Evolutionary conservation across 2,113 vertebrate genomes (phyloP).

Genomic region (Gulo gulo): DNA sequence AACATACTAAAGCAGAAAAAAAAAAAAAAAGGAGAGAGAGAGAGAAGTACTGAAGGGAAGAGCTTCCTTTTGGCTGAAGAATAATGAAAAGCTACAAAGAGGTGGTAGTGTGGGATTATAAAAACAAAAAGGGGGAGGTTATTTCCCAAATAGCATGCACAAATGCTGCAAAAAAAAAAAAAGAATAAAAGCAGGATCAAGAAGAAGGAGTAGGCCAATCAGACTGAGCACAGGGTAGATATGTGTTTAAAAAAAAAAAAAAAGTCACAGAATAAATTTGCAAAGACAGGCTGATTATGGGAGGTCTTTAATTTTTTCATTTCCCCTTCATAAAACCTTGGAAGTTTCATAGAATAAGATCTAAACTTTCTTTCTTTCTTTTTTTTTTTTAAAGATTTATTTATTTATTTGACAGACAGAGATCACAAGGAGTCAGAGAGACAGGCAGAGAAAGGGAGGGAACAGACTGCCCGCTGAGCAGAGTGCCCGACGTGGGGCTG

Average conservation of each 20-base stretch:
- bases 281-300: background rate
- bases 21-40: background rate
- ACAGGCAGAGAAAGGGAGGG: too few species aligned
- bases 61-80: background rate
- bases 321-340: conserved; percentile 14
- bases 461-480: too few species aligned
- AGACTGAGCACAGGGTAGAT: background rate
- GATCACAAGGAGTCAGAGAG: too few species aligned
- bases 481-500: too few species aligned
- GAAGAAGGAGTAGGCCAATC: background rate
- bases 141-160: background rate
- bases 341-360: conserved; percentile 35
- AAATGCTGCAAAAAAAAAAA: background rate
- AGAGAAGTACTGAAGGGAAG: background rate
- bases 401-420: too few species aligned
- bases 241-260: background rate
- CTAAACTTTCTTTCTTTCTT: background rate
- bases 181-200: background rate
- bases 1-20: background rate
- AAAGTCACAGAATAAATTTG: background rate
- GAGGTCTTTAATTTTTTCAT: background rate
- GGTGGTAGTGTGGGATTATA: background rate
- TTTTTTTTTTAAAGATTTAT: too few species aligned
- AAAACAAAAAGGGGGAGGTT: background rate
- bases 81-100: background rate